Percentiles rank a stretch among this genome's conserved stretches.
phyloP scores from a whole-genome alignment of 2,888 invertebrate genomes.

The Volucella bombylans region DNA sequence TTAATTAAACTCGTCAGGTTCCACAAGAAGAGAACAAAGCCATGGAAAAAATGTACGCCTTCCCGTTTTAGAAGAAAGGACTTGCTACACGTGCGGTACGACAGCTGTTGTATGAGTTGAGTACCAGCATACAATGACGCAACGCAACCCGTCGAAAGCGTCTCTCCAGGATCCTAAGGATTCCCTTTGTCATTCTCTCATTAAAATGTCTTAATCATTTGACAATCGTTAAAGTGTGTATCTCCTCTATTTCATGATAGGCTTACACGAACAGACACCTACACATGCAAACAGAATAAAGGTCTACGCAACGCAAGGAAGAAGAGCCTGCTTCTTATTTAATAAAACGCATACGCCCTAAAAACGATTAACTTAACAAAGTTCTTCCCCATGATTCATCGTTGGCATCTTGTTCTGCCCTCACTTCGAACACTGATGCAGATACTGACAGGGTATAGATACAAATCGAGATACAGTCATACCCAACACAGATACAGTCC shows the following conservation, averaged over 20 bases:
- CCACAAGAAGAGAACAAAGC: slow-evolving; percentile 5
- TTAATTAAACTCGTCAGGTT: slow-evolving; percentile 51
- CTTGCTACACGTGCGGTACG: slow-evolving; percentile 32
- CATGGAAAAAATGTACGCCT: neutral
- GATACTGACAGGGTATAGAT: neutral
- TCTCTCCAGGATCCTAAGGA: slow-evolving; percentile 3
- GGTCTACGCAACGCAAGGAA: neutral
- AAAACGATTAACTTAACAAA: slow-evolving; percentile 21
- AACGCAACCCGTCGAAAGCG: slow-evolving; percentile 42
- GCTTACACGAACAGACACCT: neutral
- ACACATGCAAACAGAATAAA: neutral
- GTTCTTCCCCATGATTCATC: slow-evolving; percentile 34
- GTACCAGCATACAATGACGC: slow-evolving; percentile 22
- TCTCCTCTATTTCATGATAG: neutral
- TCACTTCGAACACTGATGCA: no score
- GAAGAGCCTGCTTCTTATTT: slow-evolving; percentile 18
- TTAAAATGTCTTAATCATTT: slow-evolving; percentile 36
- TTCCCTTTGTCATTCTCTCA: slow-evolving; percentile 36
- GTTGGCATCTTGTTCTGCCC: neutral
- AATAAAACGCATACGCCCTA: slow-evolving; percentile 23
- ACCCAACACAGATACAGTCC: neutral
- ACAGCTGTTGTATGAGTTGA: neutral
- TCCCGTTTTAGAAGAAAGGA: slow-evolving; percentile 12
- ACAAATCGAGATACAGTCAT: neutral
- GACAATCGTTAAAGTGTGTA: slow-evolving; percentile 26